Evolutionary conservation across 1,140 invertebrate species (phyloP).

Genomic region (Akabosia matsudoensis): DNA sequence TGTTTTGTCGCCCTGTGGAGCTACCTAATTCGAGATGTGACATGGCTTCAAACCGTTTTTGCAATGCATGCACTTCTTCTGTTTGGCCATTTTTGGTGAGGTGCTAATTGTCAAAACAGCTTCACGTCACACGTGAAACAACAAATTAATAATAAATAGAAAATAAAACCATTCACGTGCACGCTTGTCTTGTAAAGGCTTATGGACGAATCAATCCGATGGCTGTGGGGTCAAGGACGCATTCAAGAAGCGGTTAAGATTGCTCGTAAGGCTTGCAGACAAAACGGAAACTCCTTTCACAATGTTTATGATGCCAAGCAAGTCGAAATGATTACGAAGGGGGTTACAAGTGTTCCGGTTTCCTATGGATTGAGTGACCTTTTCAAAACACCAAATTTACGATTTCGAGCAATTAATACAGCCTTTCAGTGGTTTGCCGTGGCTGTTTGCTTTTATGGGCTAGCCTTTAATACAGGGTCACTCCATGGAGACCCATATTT

Average conservation of each 20-base stretch:
- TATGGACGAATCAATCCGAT: constrained; percentile 78
- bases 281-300: constrained; percentile 59
- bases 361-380: constrained; percentile 63
- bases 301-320: constrained; percentile 6
- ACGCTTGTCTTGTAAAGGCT: constrained; percentile 57
- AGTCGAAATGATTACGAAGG: neutral
- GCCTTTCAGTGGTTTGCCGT: constrained; percentile 58
- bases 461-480: constrained; percentile 71
- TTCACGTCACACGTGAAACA: neutral
- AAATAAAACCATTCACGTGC: too few species aligned
- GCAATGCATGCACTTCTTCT: constrained; percentile 71
- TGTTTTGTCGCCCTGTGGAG: constrained; percentile 79
- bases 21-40: constrained; percentile 69
- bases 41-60: constrained; percentile 71
- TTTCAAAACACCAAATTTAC: constrained; percentile 73
- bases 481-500: constrained; percentile 80
- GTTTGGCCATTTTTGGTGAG: constrained; percentile 69
- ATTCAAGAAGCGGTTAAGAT: constrained; percentile 66
- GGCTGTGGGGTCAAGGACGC: constrained; percentile 75
- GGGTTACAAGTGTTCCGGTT: constrained; percentile 48
- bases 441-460: constrained; percentile 79
- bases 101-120: constrained; percentile 30
- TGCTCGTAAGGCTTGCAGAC: constrained; percentile 65
- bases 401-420: constrained; percentile 49
- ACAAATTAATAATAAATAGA: too few species aligned